Base-by-base conservation (phyloP, 2,888 invertebrate genomes). In the Aphrophora alni region DNA sequence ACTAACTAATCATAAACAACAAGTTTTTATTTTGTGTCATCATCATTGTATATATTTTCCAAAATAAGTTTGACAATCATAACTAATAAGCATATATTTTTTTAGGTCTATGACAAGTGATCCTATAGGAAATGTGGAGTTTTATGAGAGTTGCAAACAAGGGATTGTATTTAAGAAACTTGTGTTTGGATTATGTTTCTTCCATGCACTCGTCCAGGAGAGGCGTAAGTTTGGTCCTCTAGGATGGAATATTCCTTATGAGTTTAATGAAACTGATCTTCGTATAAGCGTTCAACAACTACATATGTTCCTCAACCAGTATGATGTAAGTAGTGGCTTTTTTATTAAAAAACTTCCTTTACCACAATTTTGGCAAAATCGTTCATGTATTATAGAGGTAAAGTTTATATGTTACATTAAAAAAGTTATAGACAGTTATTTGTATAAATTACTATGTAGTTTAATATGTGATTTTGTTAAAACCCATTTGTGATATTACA, bases 231-330 rank as follows among this genome's bases (percentile, higher is more conserved):
- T 97, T 87, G 98, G 98, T 0, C 95, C 98, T 0, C 92, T 98
- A 26, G 98, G 98, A 0, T 98, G 98, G 98, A 98, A 98, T 87
- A 97, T 96, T 82, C 93, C 95, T 0, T 98, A 98, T 87, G 98
- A 97, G 87, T 98, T 98, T 88, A 98, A 98, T 87, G 98, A 98
- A 87, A 97, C 97, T 0, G 98, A 98, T 88, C 89, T 98, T 59
- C 91, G 94, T 81, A 97, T 98, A 83, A 97, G 97, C 83, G 93
- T 96, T 51, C 92, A 94, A 86, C 98, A 98, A 87, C 89, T 98
- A 17, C 94, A 95, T 87, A 96, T 97, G 92, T 95, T 96, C 87
- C 89, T 96, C 27, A 93, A 95, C 86, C 93, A 96, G 86, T 96
- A 95, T 86, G 91, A 92, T 81, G 93, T 92, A 84, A 88, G 88